Base-by-base conservation (phyloP, 2,113 vertebrate genomes). In the Microtus oregoni region DNA sequence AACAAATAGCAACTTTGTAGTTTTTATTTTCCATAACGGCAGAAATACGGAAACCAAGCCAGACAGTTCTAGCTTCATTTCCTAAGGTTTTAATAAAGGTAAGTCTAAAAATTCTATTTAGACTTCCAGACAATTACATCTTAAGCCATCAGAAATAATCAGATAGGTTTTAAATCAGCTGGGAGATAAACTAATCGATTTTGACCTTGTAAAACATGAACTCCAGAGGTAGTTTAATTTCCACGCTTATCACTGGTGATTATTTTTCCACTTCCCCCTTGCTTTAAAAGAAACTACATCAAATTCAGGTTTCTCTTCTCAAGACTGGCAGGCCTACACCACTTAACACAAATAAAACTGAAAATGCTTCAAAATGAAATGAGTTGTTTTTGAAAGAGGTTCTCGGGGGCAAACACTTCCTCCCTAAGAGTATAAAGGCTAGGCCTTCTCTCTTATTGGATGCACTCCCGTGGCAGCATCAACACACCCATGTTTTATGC, bases 121-220 rank as follows among this genome's bases (percentile, higher is more conserved):
- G 96, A 95, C 73, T 98, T 98, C 97, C 96, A 98, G 92, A 96
- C 65, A 87, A 98, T 98, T 97, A 96, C 30, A 97, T 96, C 86
- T 89, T 94, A 86, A 98, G 90, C 93, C 96, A 98, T 98, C 98
- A 98, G 98, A 98, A 98, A 98, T 98, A 98, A 97, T 98, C 98
- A 98, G 94, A 96, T 95, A 98, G 78, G 12, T 96, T 98, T 98
- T 98, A 98, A 98, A 98, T 98, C 97, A 98, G 77, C 94, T 97
- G 97, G 96, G 97, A 98, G 96, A 97, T 97, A 98, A 98, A 97
- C 78, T 85, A 96, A 98, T 98, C 98, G 94, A 98, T 98, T 98
- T 97, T 94, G 97, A 96, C 90, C 95, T 98, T 97, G 96, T 98
- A 98, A 97, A 98, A 93, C 93, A 94, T 97, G 98, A 90, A 97